phyloP scores from a whole-genome alignment of 2,797 vertebrate species.

The Enteromius thamalakanensis region DNA sequence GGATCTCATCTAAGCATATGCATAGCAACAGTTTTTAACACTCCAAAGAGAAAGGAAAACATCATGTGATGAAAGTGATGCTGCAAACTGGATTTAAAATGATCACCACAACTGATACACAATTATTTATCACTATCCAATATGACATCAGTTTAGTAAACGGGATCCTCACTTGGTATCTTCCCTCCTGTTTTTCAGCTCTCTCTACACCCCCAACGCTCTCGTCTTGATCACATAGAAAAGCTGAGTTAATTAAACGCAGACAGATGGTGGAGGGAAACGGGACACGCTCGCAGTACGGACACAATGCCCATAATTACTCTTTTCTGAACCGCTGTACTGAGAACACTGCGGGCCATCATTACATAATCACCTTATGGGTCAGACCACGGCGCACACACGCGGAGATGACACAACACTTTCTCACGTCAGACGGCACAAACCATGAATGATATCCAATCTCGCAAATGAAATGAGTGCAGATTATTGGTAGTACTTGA shows the following conservation, averaged over 20 bases:
- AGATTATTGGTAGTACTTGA: slow-evolving; percentile 1
- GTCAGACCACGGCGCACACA: slow-evolving; percentile 6
- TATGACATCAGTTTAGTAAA: slow-evolving; percentile 41
- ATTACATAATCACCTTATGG: slow-evolving; percentile 42
- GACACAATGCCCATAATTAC: slow-evolving; percentile 57
- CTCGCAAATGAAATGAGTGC: slow-evolving; percentile 15
- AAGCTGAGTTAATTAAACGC: slow-evolving; percentile 73
- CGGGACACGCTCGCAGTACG: slow-evolving; percentile 42
- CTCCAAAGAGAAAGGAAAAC: no score
- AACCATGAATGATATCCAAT: neutral
- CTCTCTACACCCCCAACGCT: neutral
- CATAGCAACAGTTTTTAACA: no score
- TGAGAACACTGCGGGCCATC: slow-evolving; percentile 41
- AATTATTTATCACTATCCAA: slow-evolving; percentile 31
- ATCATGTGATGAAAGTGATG: neutral
- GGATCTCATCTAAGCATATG: no score
- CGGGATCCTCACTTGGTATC: slow-evolving; percentile 13
- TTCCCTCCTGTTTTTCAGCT: slow-evolving; percentile 28
- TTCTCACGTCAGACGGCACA: neutral
- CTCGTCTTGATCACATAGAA: slow-evolving; percentile 51
- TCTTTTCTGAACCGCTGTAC: slow-evolving; percentile 51
- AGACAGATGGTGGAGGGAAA: slow-evolving; percentile 73
- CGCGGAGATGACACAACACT: slow-evolving; percentile 9
- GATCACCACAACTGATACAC: slow-evolving; percentile 2
- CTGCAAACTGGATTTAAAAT: neutral